These are phyloP conservation scores for Rhegmatorhina hoffmannsi DNA, from an alignment of 2,113 vertebrate genomes.

Conservation along the genomic window DNA sequence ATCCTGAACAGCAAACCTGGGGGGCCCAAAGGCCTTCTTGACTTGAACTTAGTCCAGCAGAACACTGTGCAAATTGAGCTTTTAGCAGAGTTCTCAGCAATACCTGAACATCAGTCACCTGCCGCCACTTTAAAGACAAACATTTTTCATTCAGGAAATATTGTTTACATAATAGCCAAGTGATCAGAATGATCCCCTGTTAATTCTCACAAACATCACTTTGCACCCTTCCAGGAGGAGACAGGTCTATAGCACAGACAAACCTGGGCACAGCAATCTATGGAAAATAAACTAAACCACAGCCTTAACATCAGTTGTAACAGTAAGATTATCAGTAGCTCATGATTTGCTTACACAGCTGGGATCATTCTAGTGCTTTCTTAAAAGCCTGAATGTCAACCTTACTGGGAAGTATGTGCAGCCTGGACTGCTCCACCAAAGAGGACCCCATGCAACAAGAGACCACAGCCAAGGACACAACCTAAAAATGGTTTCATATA, in stretches of 20 bases:
- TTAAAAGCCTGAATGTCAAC: neutral
- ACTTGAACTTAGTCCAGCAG: neutral
- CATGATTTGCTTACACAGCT: neutral
- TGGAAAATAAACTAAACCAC: neutral
- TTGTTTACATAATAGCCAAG: neutral
- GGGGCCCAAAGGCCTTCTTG: neutral
- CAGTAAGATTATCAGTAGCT: neutral
- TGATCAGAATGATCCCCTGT: neutral
- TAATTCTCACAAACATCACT: neutral
- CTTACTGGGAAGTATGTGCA: neutral
- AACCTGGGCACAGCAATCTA: neutral
- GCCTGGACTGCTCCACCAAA: neutral
- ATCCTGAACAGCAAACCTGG: neutral
- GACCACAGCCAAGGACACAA: neutral
- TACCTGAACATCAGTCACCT: neutral
- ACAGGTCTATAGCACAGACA: fast-evolving
- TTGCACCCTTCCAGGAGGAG: neutral
- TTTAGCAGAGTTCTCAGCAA: neutral
- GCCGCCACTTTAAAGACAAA: neutral
- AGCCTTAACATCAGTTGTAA: neutral
- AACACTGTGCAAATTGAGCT: neutral
- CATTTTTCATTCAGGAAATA: neutral
- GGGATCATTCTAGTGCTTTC: neutral
- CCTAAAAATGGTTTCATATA: neutral
- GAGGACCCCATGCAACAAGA: neutral